Evolutionary conservation across 2,113 vertebrate species (phyloP), one percentile per base, ranked within the genome.

Genomic region (Corythoichthys haematopterus): DNA sequence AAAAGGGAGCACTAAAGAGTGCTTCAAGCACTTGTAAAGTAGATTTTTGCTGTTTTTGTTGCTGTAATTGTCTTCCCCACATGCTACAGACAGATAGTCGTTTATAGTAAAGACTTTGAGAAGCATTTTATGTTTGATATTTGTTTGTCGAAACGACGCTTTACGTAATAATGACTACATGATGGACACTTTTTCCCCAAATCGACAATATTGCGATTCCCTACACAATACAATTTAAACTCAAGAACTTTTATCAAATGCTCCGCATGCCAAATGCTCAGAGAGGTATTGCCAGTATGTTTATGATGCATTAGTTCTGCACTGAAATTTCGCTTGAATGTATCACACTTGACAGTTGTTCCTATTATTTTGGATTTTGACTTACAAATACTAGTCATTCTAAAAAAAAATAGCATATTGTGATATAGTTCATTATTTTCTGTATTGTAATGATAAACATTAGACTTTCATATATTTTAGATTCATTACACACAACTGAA

Each of bases 1-100:
- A 36, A 66, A 52, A 57, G 52, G 55, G 60, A 69, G 64, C 28
- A 64, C 40, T 43, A 67, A 76, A 66, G 66, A 71, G 71, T 69
- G 64, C 63, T 71, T 65, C 62, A 52, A 70, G 35, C 28, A 37
- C 4, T 9, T 62, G 12, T 15, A 45, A 53, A 43, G 28, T 40
- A 57, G 9, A 66, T 65, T 72, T 68, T 64, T 60, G 6, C 6
- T 43, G 40, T 43, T 5, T 43, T 7, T 43, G 40, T 43, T 7
- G 9, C 40, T 43, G 40, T 28, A 28, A 60, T 52, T 60, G 50
- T 65, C 56, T 70, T 47, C 28, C 43, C n/a, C 12, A 46, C 58
- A 20, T 55, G 33, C 33, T 55, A 28, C 20, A 10, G 51, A 56
- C 53, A 9, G 16, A 59, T 59, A n/a, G 3, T 15, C 5, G 5